Conservation (phyloP, 2,797 vertebrate genomes). For the Gallirallus australis region DNA sequence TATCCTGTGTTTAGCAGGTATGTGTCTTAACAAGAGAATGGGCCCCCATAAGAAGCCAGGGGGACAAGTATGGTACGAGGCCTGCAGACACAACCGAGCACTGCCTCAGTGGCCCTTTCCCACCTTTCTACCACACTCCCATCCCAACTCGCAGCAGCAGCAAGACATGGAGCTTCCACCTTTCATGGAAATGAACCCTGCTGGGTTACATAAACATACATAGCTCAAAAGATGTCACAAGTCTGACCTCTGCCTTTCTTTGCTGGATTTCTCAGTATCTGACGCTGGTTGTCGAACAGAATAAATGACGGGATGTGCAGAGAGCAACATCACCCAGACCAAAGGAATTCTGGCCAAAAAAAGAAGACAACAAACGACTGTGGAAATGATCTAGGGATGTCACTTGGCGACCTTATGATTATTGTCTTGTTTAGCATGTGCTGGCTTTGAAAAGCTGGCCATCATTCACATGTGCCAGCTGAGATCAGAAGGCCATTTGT, state of each 20-base stretch:
- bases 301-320: slow-evolving; percentile 29
- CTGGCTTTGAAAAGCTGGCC: neutral
- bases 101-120: neutral
- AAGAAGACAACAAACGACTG: slow-evolving; percentile 17
- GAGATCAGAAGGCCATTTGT: neutral
- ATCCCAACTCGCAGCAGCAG: neutral
- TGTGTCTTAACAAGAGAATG: neutral
- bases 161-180: neutral
- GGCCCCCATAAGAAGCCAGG: neutral
- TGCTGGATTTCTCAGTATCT: slow-evolving; percentile 4
- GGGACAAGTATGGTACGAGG: neutral
- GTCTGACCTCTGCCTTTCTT: slow-evolving; percentile 33
- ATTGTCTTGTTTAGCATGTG: neutral
- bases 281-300: slow-evolving; percentile 27
- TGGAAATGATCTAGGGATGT: slow-evolving; percentile 32
- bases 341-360: slow-evolving; percentile 38
- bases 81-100: neutral
- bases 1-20: neutral
- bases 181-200: slow-evolving; percentile 44
- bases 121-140: neutral
- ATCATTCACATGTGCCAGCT: neutral
- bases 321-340: slow-evolving; percentile 40
- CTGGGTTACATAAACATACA: slow-evolving; percentile 38
- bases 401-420: neutral
- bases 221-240: slow-evolving; percentile 19